phyloP scores from a whole-genome alignment of 2,888 invertebrate species.

The Schrankia costaestrigalis region DNA sequence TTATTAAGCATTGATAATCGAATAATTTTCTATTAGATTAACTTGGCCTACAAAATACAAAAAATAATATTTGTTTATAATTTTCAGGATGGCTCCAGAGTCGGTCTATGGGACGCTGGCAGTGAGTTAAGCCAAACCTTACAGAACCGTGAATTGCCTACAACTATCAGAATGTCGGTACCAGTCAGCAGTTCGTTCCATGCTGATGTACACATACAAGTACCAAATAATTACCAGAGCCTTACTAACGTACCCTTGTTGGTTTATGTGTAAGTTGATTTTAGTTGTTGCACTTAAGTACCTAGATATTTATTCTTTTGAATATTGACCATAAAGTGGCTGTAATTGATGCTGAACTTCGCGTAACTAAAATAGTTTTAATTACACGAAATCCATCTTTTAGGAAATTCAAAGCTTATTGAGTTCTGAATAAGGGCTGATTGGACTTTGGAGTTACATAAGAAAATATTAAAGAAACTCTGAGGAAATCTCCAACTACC shows the following conservation, averaged over 20 bases:
- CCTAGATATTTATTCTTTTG: too few relatives aligned
- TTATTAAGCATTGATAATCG: too few relatives aligned
- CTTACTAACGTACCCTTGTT: slow-evolving; percentile 90
- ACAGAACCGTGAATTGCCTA: slow-evolving; percentile 76
- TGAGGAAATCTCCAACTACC: too few relatives aligned
- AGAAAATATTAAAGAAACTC: too few relatives aligned
- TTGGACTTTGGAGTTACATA: too few relatives aligned
- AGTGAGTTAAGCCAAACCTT: slow-evolving; percentile 73
- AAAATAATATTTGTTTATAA: not conserved
- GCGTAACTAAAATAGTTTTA: too few relatives aligned
- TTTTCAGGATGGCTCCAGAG: slow-evolving; percentile 58
- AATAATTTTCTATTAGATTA: not conserved
- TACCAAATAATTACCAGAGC: slow-evolving; percentile 86
- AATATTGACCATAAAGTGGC: too few relatives aligned
- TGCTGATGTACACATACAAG: slow-evolving; percentile 87
- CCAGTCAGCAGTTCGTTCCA: slow-evolving; percentile 82
- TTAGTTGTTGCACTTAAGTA: too few relatives aligned
- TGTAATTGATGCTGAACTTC: too few relatives aligned
- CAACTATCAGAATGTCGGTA: slow-evolving; percentile 81
- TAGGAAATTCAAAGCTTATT: too few relatives aligned
- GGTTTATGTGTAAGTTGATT: slow-evolving; percentile 88
- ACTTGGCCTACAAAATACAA: not conserved
- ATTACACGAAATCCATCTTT: too few relatives aligned
- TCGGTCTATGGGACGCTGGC: slow-evolving; percentile 85
- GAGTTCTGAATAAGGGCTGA: too few relatives aligned